Evolutionary conservation across 2,113 vertebrate species (phyloP), one percentile per base, ranked within the genome.

Genomic region (Archocentrus centrarchus): DNA sequence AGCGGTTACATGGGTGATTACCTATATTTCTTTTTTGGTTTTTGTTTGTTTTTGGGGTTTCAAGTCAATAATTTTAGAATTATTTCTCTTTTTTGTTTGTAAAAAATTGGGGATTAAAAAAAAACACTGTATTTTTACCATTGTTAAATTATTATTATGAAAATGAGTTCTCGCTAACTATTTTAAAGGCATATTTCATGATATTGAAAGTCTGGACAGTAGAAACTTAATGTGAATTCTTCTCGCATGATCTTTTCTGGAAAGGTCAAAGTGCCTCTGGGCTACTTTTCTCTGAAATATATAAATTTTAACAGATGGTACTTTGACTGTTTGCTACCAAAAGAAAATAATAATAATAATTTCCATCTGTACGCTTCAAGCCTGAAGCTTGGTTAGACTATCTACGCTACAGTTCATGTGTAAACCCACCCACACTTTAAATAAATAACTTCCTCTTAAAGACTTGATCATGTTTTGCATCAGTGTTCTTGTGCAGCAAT

Each of bases 201-300:
- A 58, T 70, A 30, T 30, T 30, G 22, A 18, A 32, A 32, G 5
- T 20, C 20, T 37, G 53, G 53, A 30, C 0, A 15, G 39, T 1
- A 59, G 32, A 80, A 41, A 83, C 32, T 50, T 59, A 80, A 55
- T 81, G 11, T 82, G 39, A 47, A 80, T 89, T 86, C 62, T 58
- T 68, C 55, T 73, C 60, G 41, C 39, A 5, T 57, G 76, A 22
- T 58, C 55, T 77, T 85, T 75, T 66, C 58, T 11, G 7, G 11
- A 86, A 93, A 93, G 88, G 83, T 91, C 88, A 41, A 17, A 2
- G 17, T 75, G 76, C 75, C 66, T 80, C 83, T 6, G 81, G 79
- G 79, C n/a, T 14, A 50, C 50, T 64, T 66, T 20, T 59, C 62
- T 68, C 75, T 80, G 77, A 58, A 90, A 85, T 80, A 32, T 57